Evolutionary conservation across 2,797 vertebrate species (phyloP).

Genomic region (Phrynocephalus guinanensis): DNA sequence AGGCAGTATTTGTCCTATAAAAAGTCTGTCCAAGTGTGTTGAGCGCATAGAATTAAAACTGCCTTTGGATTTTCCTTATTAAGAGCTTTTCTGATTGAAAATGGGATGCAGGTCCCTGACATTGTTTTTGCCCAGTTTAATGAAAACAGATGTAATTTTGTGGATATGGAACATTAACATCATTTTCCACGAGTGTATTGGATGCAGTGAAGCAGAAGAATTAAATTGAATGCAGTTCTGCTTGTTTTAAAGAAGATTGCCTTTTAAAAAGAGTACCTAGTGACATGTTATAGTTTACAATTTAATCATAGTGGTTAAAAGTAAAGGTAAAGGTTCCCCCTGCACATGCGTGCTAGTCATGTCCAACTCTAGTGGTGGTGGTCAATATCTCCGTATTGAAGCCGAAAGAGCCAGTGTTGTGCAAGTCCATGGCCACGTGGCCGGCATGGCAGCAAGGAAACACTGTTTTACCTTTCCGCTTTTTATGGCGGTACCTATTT

Average conservation of each 20-base stretch:
- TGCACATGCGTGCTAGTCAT: too few species aligned
- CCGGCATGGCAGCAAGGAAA: too few species aligned
- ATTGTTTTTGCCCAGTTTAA: constrained; percentile 25
- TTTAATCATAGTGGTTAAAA: not conserved
- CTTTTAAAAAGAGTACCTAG: not conserved
- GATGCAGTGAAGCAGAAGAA: constrained; percentile 12
- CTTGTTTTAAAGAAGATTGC: not conserved
- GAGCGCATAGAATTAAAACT: not conserved
- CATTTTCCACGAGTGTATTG: not conserved
- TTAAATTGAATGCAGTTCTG: constrained; percentile 2
- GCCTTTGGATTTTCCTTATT: constrained; percentile 21
- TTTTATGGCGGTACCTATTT: too few species aligned
- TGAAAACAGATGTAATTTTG: constrained; percentile 10
- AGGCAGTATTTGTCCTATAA: not conserved
- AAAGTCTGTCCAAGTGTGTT: not conserved
- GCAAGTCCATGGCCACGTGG: too few species aligned
- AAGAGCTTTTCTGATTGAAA: constrained; percentile 37
- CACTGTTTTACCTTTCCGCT: too few species aligned
- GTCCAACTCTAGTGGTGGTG: too few species aligned
- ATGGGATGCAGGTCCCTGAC: not conserved
- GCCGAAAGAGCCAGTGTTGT: too few species aligned
- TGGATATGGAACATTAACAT: not conserved
- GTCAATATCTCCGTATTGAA: too few species aligned
- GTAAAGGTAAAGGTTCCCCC: too few species aligned
- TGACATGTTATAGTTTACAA: not conserved